These are phyloP conservation scores for Cosmopolites sordidus DNA, from an alignment of 2,888 invertebrate species.

Conservation along the genomic window DNA sequence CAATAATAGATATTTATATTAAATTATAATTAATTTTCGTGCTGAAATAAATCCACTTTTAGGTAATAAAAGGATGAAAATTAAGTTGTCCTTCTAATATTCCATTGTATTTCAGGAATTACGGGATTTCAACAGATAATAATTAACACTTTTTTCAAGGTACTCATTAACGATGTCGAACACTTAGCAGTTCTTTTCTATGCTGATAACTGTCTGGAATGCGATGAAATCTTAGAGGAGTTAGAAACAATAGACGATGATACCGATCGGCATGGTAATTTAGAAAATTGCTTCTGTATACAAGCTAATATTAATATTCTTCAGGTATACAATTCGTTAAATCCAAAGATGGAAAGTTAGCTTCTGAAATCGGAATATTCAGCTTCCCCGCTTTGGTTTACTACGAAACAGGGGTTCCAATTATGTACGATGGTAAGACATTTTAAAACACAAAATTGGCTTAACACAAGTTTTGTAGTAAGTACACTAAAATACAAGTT, in stretches of 20 bases:
- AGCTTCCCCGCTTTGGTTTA: slow-evolving; percentile 89
- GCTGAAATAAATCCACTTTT: no score
- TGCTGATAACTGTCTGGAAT: slow-evolving; percentile 76
- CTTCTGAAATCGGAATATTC: slow-evolving; percentile 87
- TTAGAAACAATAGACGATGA: slow-evolving; percentile 90
- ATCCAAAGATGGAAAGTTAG: slow-evolving; percentile 83
- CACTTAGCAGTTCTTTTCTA: slow-evolving; percentile 91
- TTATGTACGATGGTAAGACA: slow-evolving; percentile 88
- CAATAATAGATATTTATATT: no score
- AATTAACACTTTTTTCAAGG: no score
- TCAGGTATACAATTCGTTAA: slow-evolving; percentile 87
- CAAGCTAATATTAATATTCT: neutral
- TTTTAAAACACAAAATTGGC: neutral
- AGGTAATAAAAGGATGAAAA: no score
- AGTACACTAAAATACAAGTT: slow-evolving; percentile 2
- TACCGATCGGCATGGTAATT: slow-evolving; percentile 68
- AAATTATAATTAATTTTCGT: no score
- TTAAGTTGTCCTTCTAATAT: no score
- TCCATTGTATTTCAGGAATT: no score
- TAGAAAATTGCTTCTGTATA: no score
- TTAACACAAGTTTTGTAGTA: neutral
- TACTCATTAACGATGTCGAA: slow-evolving; percentile 83
- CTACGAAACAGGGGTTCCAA: slow-evolving; percentile 89
- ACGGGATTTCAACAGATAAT: no score
- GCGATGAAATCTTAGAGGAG: slow-evolving; percentile 79